Evolutionary conservation across 2,888 invertebrate species (phyloP).

Genomic region (Drosophila yooni): DNA sequence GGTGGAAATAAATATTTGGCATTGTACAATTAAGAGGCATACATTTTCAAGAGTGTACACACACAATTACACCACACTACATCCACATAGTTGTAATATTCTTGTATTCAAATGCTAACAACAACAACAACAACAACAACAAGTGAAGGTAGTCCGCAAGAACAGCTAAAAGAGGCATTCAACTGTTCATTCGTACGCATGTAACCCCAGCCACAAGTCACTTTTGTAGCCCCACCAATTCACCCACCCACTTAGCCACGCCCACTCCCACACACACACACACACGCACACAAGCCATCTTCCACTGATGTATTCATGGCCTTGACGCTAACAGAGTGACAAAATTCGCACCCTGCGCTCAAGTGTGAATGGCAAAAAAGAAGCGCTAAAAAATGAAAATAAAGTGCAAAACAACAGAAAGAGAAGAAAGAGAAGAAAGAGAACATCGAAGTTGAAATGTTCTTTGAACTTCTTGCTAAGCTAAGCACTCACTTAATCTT

Average conservation of each 20-base stretch:
- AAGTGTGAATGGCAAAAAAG: conserved; percentile 55
- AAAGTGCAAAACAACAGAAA: conserved; percentile 19
- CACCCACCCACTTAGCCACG: conserved; percentile 32
- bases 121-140: conserved; percentile 21
- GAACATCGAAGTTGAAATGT: conserved; percentile 12
- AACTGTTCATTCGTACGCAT: conserved; percentile 40
- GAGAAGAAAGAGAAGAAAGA: background rate
- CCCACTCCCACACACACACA: conserved; percentile 22
- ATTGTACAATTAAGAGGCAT: background rate
- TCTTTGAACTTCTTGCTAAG: conserved; percentile 3
- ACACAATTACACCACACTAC: conserved; percentile 12
- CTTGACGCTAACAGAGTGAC: conserved; percentile 80
- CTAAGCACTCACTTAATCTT: background rate
- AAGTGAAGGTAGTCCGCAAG: conserved; percentile 29
- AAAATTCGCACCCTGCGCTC: conserved; percentile 80
- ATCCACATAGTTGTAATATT: conserved; percentile 71
- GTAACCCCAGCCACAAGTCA: background rate
- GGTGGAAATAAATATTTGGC: background rate
- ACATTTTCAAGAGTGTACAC: background rate
- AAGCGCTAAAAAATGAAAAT: conserved; percentile 18
- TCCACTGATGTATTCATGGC: conserved; percentile 75
- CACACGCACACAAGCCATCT: conserved; percentile 33
- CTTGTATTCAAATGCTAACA: conserved; percentile 66
- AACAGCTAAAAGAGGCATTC: conserved; percentile 49
- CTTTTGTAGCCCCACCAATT: background rate